These are phyloP conservation scores for Speoplatyrhinus poulsoni DNA, from an alignment of 2,113 vertebrate species.

Conservation along the genomic window DNA sequence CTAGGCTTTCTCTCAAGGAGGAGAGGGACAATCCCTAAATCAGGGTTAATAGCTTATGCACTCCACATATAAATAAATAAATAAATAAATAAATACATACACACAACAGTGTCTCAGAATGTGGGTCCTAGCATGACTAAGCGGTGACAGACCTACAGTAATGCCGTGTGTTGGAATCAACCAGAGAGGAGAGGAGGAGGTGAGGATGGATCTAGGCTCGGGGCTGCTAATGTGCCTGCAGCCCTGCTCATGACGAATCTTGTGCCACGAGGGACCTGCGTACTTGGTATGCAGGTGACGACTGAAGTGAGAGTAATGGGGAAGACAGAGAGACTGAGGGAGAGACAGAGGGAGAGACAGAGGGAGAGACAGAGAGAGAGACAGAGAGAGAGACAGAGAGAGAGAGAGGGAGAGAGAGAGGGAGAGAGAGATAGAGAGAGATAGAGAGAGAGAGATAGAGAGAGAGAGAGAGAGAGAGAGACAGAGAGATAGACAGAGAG, in stretches of 20 bases:
- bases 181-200: constrained; percentile 23
- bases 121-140: constrained; percentile 33
- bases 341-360: constrained; percentile 21
- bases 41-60: constrained; percentile 15
- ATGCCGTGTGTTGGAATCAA: constrained; percentile 5
- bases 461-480: constrained; percentile 19
- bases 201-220: constrained; percentile 30
- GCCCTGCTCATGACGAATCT: constrained; percentile 30
- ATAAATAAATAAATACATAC: too few species aligned
- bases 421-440: constrained; percentile 20
- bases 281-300: constrained; percentile 60
- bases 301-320: constrained; percentile 23
- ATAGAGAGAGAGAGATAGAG: neutral
- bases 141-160: constrained; percentile 25
- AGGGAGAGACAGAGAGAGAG: constrained; percentile 31
- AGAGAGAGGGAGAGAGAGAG: constrained; percentile 39
- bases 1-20: constrained; percentile 55
- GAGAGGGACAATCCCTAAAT: constrained; percentile 32
- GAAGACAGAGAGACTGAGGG: neutral
- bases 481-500: constrained; percentile 36
- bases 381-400: constrained; percentile 20
- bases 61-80: neutral
- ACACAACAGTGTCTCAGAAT: neutral
- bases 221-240: constrained; percentile 38
- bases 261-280: constrained; percentile 31